phyloP scores from a whole-genome alignment of 2,797 vertebrate genomes.

The Anguilla obscura region DNA sequence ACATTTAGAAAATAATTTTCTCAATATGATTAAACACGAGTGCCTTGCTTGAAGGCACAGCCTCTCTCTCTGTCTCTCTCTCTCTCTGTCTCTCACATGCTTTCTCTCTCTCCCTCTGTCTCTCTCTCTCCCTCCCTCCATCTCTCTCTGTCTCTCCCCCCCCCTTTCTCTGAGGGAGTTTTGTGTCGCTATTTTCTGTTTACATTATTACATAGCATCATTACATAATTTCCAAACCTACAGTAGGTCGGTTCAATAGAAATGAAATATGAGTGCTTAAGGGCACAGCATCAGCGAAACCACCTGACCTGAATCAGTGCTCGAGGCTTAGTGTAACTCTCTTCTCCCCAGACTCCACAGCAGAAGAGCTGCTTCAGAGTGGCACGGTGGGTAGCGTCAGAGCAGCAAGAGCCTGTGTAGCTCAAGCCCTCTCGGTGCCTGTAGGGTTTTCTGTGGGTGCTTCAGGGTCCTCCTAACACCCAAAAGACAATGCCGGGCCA shows the following conservation, averaged over 20 bases:
- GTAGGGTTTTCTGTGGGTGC: not conserved
- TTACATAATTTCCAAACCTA: not conserved
- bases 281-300: not conserved
- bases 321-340: not conserved
- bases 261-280: not conserved
- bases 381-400: not conserved
- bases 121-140: no score
- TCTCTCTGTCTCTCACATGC: no score
- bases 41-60: not conserved
- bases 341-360: not conserved
- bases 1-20: not conserved
- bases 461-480: not conserved
- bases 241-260: not conserved
- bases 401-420: not conserved
- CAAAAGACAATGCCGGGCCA: not conserved
- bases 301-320: not conserved
- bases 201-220: not conserved
- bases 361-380: not conserved
- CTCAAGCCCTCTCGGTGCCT: not conserved
- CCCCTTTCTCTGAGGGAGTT: no score
- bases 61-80: not conserved
- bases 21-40: not conserved
- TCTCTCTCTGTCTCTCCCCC: no score
- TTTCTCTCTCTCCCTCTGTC: no score
- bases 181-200: no score